These are phyloP conservation scores for Steinernema feltiae DNA, from an alignment of 1,140 invertebrate genomes.

Conservation along the genomic window DNA sequence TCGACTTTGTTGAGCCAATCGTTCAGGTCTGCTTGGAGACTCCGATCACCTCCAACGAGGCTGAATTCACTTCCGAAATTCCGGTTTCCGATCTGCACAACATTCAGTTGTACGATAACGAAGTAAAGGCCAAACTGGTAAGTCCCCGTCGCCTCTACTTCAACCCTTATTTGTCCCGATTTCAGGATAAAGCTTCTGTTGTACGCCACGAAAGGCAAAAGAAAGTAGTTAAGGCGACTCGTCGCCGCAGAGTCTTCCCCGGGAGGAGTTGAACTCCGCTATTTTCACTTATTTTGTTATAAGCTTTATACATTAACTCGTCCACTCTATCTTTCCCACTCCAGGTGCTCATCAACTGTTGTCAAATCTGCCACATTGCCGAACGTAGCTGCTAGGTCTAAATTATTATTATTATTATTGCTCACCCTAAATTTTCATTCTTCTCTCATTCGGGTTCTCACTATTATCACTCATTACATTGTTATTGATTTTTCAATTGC, in stretches of 20 bases:
- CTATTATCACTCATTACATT: neutral
- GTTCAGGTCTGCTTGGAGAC: neutral
- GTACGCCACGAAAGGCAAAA: neutral
- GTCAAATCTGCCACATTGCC: neutral
- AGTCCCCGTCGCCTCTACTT: neutral
- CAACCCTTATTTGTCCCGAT: neutral
- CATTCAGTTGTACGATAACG: neutral
- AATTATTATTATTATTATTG: no score
- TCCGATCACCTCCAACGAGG: neutral
- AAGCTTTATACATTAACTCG: slow-evolving; percentile 1
- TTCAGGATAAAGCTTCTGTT: neutral
- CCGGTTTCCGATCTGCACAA: neutral
- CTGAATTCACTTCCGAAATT: neutral
- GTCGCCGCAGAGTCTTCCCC: neutral
- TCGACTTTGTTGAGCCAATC: slow-evolving; percentile 1
- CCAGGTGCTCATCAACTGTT: neutral
- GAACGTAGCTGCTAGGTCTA: no score
- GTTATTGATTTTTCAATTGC: neutral
- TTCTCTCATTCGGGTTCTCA: neutral
- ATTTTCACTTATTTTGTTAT: neutral
- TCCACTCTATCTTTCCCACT: neutral
- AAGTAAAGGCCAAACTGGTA: neutral
- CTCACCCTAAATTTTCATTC: no score
- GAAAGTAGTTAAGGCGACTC: neutral
- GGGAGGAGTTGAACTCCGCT: neutral